Base-by-base conservation (phyloP, 53 echinoderm and acorn worm genomes). In the Holothuria scabra region DNA sequence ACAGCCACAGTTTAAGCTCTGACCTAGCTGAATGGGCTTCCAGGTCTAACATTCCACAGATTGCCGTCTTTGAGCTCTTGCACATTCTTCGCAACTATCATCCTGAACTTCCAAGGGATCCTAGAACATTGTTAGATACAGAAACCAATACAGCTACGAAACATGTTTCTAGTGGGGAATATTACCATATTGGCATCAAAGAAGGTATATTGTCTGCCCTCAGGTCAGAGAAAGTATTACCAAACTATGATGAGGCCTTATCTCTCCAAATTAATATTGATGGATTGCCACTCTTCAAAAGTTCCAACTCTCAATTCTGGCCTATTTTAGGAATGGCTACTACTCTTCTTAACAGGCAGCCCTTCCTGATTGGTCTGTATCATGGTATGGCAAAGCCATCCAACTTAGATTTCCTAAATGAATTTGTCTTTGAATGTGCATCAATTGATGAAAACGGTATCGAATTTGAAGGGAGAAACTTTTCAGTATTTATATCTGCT, bases 351-450 rank as follows among this genome's bases (percentile, higher is more conserved):
- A 35, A 55, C 46, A 21, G 24, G 62, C 55, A 75, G 12, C 83
- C 88, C 14, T 88, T 88, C n/a, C 12, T 84, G 19, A 88, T 88
- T 58, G 88, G 88, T 23, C 46, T 88, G 31, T 88, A 63, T 65
- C 74, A 21, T 31, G 78, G 65, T n/a, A n/a, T 41, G 41, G 10
- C 41, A 41, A 88, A 88, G 46, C 88, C 88, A 34, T 29, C 52
- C 13, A 52, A 52, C 18, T 52, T 52, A 52, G 52, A 52, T 18
- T 52, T 52, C 18, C 18, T 52, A 18, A 14, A 52, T 52, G 52
- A 52, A 14, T 52, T 52, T 52, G 52, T 52, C 0, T 16, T 18
- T 16, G 52, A 52, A 52, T 52, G 18, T 52, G 18, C 52, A 52
- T 14, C 18, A 18, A 16, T 18, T 52, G 16, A 52, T 16, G 52